phyloP scores from a whole-genome alignment of 23 tunicate species.

The Oikopleura dioica region DNA sequence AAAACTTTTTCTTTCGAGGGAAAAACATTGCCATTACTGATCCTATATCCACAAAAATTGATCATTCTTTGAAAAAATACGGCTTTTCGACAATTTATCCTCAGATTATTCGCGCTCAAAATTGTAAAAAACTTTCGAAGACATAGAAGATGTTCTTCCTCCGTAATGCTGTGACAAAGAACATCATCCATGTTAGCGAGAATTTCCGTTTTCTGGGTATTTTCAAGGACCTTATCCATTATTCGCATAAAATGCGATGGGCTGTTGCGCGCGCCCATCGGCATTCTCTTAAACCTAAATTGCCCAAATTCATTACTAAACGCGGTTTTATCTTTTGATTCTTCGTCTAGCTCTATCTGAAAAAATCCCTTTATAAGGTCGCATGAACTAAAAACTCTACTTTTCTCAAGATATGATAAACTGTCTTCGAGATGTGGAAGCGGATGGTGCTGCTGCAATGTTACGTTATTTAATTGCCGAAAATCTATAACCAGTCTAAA shows the following conservation, averaged over 20 bases:
- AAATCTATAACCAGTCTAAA: slow-evolving; percentile 13
- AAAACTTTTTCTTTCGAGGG: neutral
- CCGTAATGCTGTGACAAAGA: neutral
- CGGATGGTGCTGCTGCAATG: slow-evolving; percentile 15
- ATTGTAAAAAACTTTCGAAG: neutral
- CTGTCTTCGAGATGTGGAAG: slow-evolving; percentile 12
- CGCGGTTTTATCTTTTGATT: neutral
- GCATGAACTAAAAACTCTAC: neutral
- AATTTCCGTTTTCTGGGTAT: neutral
- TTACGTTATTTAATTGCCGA: slow-evolving; percentile 13
- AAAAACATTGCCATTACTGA: neutral
- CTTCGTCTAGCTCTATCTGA: slow-evolving; percentile 1
- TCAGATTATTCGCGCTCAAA: neutral
- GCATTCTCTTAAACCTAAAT: neutral
- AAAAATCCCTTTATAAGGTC: slow-evolving; percentile 11
- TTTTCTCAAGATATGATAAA: neutral
- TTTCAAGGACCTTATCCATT: neutral
- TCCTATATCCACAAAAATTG: neutral
- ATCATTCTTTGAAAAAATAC: neutral
- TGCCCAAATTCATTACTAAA: neutral
- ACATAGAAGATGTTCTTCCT: neutral
- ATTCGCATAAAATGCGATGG: neutral
- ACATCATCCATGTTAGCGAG: neutral
- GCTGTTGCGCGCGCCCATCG: neutral
- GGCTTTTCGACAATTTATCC: neutral